These are phyloP conservation scores for Nycticebus coucang DNA, from an alignment of 2,113 vertebrate species.

Conservation along the genomic window DNA sequence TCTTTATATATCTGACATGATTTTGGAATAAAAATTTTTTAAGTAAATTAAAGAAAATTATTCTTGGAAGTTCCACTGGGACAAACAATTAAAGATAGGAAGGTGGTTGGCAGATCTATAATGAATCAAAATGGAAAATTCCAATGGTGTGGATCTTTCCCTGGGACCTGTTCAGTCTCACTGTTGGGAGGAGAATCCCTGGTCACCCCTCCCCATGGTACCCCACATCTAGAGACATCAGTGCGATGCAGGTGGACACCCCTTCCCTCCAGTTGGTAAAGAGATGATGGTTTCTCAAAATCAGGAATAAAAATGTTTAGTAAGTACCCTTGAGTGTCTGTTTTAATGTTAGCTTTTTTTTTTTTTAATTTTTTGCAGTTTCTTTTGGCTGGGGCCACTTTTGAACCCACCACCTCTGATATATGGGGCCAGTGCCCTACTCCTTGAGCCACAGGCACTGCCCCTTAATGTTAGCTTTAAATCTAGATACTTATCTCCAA, in stretches of 20 bases:
- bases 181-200: not conserved
- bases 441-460: too few species aligned
- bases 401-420: too few species aligned
- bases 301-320: not conserved
- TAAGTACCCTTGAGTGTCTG: not conserved
- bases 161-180: not conserved
- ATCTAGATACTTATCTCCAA: not conserved
- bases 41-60: not conserved
- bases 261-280: not conserved
- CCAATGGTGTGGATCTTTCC: not conserved
- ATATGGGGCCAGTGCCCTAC: too few species aligned
- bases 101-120: not conserved
- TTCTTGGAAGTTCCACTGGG: not conserved
- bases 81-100: not conserved
- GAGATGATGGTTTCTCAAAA: not conserved
- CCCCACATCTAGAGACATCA: too few species aligned
- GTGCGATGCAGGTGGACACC: accelerated
- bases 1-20: not conserved
- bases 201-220: not conserved
- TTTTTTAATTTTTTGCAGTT: too few species aligned
- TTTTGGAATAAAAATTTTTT: not conserved
- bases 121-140: not conserved
- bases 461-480: not conserved
- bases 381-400: too few species aligned
- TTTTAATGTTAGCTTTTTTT: not conserved